Base-by-base conservation (phyloP, 2,797 vertebrate species). In the Paguma larvata region DNA sequence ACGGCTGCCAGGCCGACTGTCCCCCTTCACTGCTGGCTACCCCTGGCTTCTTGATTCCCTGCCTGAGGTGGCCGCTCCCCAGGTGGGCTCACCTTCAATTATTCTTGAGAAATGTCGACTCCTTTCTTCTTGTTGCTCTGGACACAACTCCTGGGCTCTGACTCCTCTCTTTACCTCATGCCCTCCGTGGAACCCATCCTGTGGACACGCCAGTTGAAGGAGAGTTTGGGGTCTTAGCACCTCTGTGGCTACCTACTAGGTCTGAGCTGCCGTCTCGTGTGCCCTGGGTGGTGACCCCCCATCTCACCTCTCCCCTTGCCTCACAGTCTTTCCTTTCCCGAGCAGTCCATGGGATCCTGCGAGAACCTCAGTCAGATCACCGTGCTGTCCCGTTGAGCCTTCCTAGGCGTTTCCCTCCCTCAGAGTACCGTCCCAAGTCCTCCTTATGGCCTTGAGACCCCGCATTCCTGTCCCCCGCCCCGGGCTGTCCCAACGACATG, bases 341-440 rank as follows among this genome's bases (percentile, higher is more conserved):
- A 11, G 25, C 15, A 1, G 23, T 32, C 56, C 6, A 4, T 0
- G 9, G 13, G 46, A 6, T 46, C 34, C 27, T 2, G 38, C 7
- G 15, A 25, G 67, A 85, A 41, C 41, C 34, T 2, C 41, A 30
- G 27, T 46, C n/a, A 1, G 18, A n/a, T 46, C 16, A 0, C 13
- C 19, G 2, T 6, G 2, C 15, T 23, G 4, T 46, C 13, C 0
- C 5, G 30, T 0, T 23, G 18, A 13, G 51, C 0, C 53, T 75
- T 67, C 38, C 51, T 11, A 16, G 12, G 46, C 30, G 38, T 67
- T 48, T 15, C 1, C 59, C 32, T 79, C 41, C 41, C 27, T 48
- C 38, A 6, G 41, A 19, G n/a, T 62, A 51, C 72, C 51, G 19
- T 9, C 21, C 38, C 56, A 27, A 3, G 4, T 19, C 59, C 41